These are phyloP conservation scores for Apamea anceps DNA, from an alignment of 2,888 invertebrate genomes.

Conservation along the genomic window DNA sequence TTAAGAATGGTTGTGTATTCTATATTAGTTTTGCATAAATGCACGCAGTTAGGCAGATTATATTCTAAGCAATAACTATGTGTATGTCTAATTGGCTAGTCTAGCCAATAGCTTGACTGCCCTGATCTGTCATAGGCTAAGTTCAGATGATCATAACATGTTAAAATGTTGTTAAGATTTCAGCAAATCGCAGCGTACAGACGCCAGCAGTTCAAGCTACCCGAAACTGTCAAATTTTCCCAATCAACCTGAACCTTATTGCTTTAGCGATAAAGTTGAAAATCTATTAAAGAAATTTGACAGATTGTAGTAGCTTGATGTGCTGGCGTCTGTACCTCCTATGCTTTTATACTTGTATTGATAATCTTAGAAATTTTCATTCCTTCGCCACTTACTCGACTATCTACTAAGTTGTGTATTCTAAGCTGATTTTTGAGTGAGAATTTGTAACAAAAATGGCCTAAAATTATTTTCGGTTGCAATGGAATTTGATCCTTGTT, in stretches of 20 bases:
- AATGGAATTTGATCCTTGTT: neutral
- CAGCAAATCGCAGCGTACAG: neutral
- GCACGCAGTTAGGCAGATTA: constrained; percentile 47
- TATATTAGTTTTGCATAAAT: constrained; percentile 39
- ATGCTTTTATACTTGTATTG: neutral
- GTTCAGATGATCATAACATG: constrained; percentile 20
- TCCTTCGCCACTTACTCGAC: neutral
- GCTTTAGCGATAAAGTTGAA: too few relatives aligned
- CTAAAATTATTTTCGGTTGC: neutral
- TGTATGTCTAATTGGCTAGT: constrained; percentile 2
- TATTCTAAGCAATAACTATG: constrained; percentile 13
- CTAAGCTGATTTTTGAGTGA: neutral
- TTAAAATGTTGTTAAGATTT: neutral
- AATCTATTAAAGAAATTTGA: too few relatives aligned
- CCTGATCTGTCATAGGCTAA: constrained; percentile 13
- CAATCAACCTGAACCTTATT: too few relatives aligned
- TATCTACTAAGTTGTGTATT: neutral
- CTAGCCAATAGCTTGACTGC: constrained; percentile 6
- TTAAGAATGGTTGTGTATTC: constrained; percentile 46
- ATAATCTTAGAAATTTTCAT: neutral
- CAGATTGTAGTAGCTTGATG: too few relatives aligned
- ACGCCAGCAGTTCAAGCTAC: too few relatives aligned
- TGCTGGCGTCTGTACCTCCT: too few relatives aligned
- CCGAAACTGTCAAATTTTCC: too few relatives aligned
- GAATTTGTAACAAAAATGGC: neutral